Base-by-base conservation (phyloP, 1,140 invertebrate species). In the Pachyrhynchus sulphureomaculatus region DNA sequence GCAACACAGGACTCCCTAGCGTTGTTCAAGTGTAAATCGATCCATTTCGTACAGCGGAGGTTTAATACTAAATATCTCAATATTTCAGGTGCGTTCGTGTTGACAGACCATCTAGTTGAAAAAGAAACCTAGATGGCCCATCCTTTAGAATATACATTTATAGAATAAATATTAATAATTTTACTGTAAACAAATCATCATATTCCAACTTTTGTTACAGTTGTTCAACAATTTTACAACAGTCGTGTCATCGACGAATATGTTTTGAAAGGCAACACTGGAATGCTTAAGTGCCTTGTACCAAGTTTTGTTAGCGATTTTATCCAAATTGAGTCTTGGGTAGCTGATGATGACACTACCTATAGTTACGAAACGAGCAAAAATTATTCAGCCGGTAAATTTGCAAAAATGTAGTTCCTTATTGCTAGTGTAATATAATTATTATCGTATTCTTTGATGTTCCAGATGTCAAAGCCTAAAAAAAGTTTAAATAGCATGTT, bases 281-380 rank as follows among this genome's bases (percentile, higher is more conserved):
- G 89, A 20, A 88, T 90, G 26, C 78, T 95, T 34, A 91, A 91
- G 76, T 95, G 92, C 78, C 82, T 89, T 64, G 86, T 95, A 52
- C 93, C 93, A 5, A 90, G 88, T 64, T 95, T 93, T 77, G 90
- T 95, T 62, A 87, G 86, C 10, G 90, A 94, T 76, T 94, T 93
- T 76, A 88, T 95, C 65, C 83, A 88, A 66, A 86, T 95, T 39
- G 83, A 87, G 59, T 84, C 87, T 33, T 96, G 93, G 93, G 81
- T 86, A 54, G 84, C 89, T 70, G 88, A 89, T 65, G 88, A 88
- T 71, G 87, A 83, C 54, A 79, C 75, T 24, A 45, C 26, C 9
- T 57, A 52, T 21, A 63, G 61, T 1, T 72, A 62, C 53, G 60
- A 70, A 41, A 47, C 67, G 8, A 66, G 67, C 49, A 56, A 42